Percentiles rank a stretch among this genome's conserved stretches.
These are phyloP conservation scores for Acipenser ruthenus DNA, from an alignment of 2,797 vertebrate species.

Conservation along the genomic window DNA sequence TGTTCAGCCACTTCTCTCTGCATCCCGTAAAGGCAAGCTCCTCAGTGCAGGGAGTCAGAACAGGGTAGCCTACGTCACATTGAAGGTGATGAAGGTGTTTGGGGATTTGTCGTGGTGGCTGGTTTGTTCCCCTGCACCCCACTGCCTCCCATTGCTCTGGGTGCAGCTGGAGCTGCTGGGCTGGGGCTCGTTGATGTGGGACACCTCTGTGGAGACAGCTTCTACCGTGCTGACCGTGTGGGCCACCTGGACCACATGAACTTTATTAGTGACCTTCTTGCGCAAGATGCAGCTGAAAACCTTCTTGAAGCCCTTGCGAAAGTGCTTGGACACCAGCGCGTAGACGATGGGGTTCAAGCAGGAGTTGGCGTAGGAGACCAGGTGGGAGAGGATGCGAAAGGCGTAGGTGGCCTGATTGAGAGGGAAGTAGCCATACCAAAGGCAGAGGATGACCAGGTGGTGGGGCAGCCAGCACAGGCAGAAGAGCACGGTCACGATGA, in stretches of 20 bases:
- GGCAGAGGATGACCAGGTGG: conserved; percentile 69
- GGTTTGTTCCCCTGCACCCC: conserved; percentile 17
- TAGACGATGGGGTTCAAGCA: conserved; percentile 80
- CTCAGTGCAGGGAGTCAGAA: background rate
- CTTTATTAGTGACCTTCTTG: conserved; percentile 43
- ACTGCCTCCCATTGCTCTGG: conserved; percentile 23
- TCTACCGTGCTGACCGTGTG: conserved; percentile 52
- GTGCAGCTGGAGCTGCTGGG: conserved; percentile 7
- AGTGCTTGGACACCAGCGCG: conserved; percentile 74
- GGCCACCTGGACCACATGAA: conserved; percentile 39
- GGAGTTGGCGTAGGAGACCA: conserved; percentile 76
- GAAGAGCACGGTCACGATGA: conserved; percentile 69
- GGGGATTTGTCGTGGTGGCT: conserved; percentile 23
- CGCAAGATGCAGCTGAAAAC: conserved; percentile 56
- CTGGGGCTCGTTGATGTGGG: conserved; percentile 37
- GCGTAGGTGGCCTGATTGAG: conserved; percentile 69
- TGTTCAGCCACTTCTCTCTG: too few species aligned
- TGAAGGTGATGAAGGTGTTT: conserved; percentile 36
- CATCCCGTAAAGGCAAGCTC: too few species aligned
- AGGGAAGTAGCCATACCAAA: conserved; percentile 76
- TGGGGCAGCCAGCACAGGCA: conserved; percentile 80
- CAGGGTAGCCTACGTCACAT: conserved; percentile 28
- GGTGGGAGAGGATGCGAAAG: conserved; percentile 72
- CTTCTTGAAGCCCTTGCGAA: conserved; percentile 75
- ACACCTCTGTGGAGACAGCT: conserved; percentile 52